Base-by-base conservation (phyloP, 2,797 vertebrate genomes). In the Staurois parvus region DNA sequence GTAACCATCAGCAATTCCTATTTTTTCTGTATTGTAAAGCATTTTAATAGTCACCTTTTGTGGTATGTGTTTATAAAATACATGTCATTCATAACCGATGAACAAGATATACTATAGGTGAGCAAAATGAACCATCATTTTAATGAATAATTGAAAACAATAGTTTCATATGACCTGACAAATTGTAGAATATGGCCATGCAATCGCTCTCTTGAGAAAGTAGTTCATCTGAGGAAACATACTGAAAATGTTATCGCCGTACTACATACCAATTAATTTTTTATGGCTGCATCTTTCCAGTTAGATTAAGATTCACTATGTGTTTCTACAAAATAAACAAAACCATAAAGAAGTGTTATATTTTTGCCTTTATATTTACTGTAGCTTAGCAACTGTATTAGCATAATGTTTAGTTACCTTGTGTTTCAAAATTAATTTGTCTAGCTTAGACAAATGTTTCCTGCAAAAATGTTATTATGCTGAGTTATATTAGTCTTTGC, bases 301-400 rank as follows among this genome's bases (percentile, higher is more conserved):
- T 86, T 83, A 86, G 74, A 86, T 79, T 85, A 85, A 76, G 75
- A 86, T 86, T 86, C 80, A 83, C 68, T 83, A 73, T 83, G 84
- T 76, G 74, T 83, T 86, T 86, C 73, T 48, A 40, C 70, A 82
- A 78, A 80, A 81, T 77, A 82, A 86, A 86, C 67, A 86, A 56
- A 86, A 56, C 30, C 59, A 66, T 86, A 83, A 83, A 86, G 45
- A 45, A 83, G 28, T 40, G 66, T 78, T 72, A 77, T 81, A 72
- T 66, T 66, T 66, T 62, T 72, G 12, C 17, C 15, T 72, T 64
- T 67, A 52, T 45, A 78, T 83, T 82, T 78, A 67, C 68, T 30
- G 59, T 73, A 56, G 21, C 80, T 45, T 79, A 83, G 69, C 24
- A 78, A 79, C 70, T 67, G 52, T 67, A 45, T 74, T 67, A 37